These are phyloP conservation scores for Axinella damicornis DNA, from an alignment of 37 sponge, comb jelly and placozoan species.

Conservation along the genomic window DNA sequence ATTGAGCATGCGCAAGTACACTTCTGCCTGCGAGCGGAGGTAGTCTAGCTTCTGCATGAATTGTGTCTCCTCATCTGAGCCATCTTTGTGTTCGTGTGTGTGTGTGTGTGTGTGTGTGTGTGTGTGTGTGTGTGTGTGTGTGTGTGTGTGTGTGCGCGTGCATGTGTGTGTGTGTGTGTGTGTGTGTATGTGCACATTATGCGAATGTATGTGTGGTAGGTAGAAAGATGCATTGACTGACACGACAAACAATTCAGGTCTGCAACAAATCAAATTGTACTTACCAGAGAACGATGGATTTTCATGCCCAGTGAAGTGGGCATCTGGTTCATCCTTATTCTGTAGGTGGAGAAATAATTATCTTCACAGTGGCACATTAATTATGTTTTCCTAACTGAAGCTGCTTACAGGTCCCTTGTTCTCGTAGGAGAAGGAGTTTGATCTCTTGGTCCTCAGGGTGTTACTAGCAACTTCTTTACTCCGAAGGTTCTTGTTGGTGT, in stretches of 20 bases:
- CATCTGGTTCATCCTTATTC: background rate
- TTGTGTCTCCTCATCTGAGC: slow-evolving; percentile 46
- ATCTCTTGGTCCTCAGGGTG: slow-evolving; percentile 24
- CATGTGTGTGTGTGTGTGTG: too few species aligned
- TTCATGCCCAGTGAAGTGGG: background rate
- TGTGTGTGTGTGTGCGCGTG: too few species aligned
- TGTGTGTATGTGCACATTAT: too few species aligned
- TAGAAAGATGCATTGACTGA: too few species aligned
- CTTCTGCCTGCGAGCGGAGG: slow-evolving; percentile 70
- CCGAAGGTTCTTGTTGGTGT: background rate
- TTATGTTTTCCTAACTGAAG: background rate
- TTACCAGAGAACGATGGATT: background rate
- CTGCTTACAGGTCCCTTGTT: background rate
- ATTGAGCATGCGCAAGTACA: slow-evolving; percentile 85
- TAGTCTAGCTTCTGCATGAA: slow-evolving; percentile 69
- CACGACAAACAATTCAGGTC: background rate
- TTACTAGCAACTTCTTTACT: background rate
- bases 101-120: too few species aligned
- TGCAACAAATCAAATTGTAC: background rate
- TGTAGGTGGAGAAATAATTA: background rate
- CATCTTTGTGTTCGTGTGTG: background rate
- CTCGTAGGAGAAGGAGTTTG: slow-evolving; percentile 33
- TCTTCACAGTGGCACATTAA: background rate
- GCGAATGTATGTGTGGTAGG: too few species aligned
- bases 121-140: too few species aligned